Conservation (phyloP, 2,888 invertebrate genomes). For the Andrena dorsata region DNA sequence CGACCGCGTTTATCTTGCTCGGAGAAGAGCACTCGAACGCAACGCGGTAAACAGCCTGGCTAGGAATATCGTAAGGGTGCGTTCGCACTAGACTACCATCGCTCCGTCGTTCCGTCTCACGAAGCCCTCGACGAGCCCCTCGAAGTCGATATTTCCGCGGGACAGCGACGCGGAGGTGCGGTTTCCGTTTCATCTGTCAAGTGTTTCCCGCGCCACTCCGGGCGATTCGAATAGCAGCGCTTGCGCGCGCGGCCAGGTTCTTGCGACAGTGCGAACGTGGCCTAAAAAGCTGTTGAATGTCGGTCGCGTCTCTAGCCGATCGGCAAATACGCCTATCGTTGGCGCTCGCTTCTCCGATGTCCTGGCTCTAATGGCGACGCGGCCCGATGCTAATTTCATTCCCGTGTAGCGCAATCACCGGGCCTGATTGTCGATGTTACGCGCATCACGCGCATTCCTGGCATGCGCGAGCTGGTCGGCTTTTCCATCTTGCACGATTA, state of each 20-base stretch:
- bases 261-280: too few species aligned
- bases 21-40: slow-evolving; percentile 21
- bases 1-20: slow-evolving; percentile 47
- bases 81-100: not conserved
- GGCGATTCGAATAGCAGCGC: too few species aligned
- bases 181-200: too few species aligned
- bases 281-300: slow-evolving; percentile 42
- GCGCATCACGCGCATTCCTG: slow-evolving; percentile 72
- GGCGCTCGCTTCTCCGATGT: slow-evolving; percentile 29
- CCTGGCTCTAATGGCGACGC: slow-evolving; percentile 63
- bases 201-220: too few species aligned
- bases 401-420: slow-evolving; percentile 74
- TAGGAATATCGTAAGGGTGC: slow-evolving; percentile 9
- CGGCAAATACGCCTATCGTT: slow-evolving; percentile 66
- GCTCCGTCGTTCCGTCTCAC: too few species aligned
- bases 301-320: slow-evolving; percentile 27
- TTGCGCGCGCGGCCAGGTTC: too few species aligned
- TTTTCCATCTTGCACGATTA: slow-evolving; percentile 71
- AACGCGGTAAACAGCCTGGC: slow-evolving; percentile 37
- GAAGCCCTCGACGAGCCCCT: too few species aligned
- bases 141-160: too few species aligned
- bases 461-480: slow-evolving; percentile 50
- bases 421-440: slow-evolving; percentile 70
- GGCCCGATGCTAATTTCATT: slow-evolving; percentile 78
- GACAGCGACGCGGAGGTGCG: too few species aligned